Evolutionary conservation across 2,888 invertebrate species (phyloP), one percentile per base, ranked within the genome.

Genomic region (Tachina grossa): DNA sequence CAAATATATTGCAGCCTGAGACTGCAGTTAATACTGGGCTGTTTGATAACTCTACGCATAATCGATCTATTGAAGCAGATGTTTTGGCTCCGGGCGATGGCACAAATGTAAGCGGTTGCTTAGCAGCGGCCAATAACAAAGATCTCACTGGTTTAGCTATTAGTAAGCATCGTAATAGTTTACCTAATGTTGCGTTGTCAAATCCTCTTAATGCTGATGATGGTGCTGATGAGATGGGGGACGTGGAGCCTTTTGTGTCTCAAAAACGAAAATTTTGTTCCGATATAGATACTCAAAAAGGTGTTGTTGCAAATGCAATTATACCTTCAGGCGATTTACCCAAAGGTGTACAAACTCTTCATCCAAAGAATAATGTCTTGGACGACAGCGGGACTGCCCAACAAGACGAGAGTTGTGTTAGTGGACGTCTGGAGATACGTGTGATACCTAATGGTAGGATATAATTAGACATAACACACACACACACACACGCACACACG

Each of bases 371-470:
- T 22, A 57, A 14, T n/a, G 22, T 8, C 8, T 65, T 72, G 49
- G 85, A 66, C 43, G 87, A 66, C 16, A 78, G 63, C 14, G 78
- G 83, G 10, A 19, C 47, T 10, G 80, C 87, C 8, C 89, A 85
- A n/a, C 89, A 84, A 11, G 89, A 93, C 72, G 94, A 94, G 82
- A 93, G 94, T 83, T 94, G 94, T 88, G 94, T 97, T 22, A 97
- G 96, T 80, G 96, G 96, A 61, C 95, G 97, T 65, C 94, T 97
- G 71, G 97, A 97, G 93, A 97, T 97, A 76, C 94, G 97, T 72
- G 96, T 97, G 75, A 94, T 95, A 71, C 94, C 95, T 59, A 93
- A 94, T 89, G 92, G 78, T 91, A 88, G 71, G 39, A 39, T n/a
- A n/a, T 39, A 39, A 22, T 9, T 39, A 39, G 11, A 19, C 22